Percentiles rank a stretch among this genome's conserved stretches.
phyloP scores from a whole-genome alignment of 2,888 invertebrate genomes.

The Rhagonycha lutea region DNA sequence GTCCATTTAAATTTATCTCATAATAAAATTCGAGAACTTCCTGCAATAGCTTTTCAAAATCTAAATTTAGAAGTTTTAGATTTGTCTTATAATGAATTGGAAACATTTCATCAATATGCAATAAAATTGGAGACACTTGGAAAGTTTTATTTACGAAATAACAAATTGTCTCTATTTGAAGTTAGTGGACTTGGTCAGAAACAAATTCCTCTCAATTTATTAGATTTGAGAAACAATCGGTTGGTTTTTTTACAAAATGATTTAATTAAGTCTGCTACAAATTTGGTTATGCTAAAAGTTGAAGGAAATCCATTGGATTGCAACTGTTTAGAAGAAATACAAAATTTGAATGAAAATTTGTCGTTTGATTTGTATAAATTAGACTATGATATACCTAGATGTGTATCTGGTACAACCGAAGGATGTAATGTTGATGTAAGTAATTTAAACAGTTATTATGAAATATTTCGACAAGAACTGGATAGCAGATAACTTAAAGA shows the following conservation, averaged over 20 bases:
- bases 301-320: conserved; percentile 40
- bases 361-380: conserved; percentile 30
- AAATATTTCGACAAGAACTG: neutral
- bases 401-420: conserved; percentile 23
- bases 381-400: conserved; percentile 33
- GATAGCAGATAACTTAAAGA: neutral
- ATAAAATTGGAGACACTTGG: conserved; percentile 4
- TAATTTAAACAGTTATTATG: conserved; percentile 7
- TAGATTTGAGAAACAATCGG: conserved; percentile 35
- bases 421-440: conserved; percentile 4
- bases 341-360: conserved; percentile 19
- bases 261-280: conserved; percentile 31
- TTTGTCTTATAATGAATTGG: conserved; percentile 15
- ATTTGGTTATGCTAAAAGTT: conserved; percentile 35
- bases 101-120: conserved; percentile 4
- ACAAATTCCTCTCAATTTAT: neutral
- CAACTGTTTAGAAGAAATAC: conserved; percentile 32
- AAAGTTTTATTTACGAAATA: conserved; percentile 14
- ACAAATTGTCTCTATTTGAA: conserved; percentile 12
- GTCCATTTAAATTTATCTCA: conserved; percentile 29
- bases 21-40: conserved; percentile 24
- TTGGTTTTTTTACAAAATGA: conserved; percentile 33
- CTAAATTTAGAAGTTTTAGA: conserved; percentile 27
- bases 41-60: conserved; percentile 29
- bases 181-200: neutral